Conservation (phyloP, 2,113 vertebrate genomes). For the Prochilodus magdalenae region DNA sequence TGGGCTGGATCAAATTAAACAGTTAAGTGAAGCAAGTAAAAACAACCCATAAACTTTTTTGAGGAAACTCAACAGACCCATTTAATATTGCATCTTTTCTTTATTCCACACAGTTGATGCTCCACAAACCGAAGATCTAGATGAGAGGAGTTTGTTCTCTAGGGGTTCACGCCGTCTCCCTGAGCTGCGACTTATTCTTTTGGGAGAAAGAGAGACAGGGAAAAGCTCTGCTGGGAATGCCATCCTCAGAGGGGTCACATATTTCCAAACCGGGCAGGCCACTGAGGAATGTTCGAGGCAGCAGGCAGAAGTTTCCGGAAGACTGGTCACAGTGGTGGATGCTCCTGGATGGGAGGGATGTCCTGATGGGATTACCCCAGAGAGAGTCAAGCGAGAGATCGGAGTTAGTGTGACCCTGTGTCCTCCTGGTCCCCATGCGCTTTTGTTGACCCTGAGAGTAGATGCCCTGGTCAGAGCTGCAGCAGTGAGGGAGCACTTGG, state of each 20-base stretch:
- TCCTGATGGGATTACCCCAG: slow-evolving; percentile 65
- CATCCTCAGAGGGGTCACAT: slow-evolving; percentile 58
- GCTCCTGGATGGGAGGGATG: slow-evolving; percentile 75
- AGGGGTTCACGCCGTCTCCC: slow-evolving; percentile 66
- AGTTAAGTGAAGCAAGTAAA: neutral
- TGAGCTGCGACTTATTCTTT: slow-evolving; percentile 72
- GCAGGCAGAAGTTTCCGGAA: slow-evolving; percentile 67
- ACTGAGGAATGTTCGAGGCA: slow-evolving; percentile 73
- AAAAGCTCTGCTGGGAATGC: slow-evolving; percentile 75
- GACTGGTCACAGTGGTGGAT: slow-evolving; percentile 75
- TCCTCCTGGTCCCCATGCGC: slow-evolving; percentile 73
- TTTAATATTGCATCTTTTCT: neutral
- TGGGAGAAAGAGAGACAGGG: slow-evolving; percentile 78
- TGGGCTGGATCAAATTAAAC: too few relatives aligned
- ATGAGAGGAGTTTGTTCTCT: slow-evolving; percentile 68
- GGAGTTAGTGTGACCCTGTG: slow-evolving; percentile 64
- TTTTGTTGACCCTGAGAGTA: slow-evolving; percentile 72
- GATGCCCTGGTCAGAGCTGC: slow-evolving; percentile 64
- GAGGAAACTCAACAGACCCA: neutral
- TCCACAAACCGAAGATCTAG: slow-evolving; percentile 60
- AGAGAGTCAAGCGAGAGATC: slow-evolving; percentile 74
- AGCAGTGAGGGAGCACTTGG: slow-evolving; percentile 71
- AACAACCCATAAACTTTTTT: neutral
- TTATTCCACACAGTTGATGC: slow-evolving; percentile 60
- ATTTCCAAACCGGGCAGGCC: slow-evolving; percentile 61